Evolutionary conservation across 2,888 invertebrate species (phyloP).

Genomic region (Agrotis segetum): DNA sequence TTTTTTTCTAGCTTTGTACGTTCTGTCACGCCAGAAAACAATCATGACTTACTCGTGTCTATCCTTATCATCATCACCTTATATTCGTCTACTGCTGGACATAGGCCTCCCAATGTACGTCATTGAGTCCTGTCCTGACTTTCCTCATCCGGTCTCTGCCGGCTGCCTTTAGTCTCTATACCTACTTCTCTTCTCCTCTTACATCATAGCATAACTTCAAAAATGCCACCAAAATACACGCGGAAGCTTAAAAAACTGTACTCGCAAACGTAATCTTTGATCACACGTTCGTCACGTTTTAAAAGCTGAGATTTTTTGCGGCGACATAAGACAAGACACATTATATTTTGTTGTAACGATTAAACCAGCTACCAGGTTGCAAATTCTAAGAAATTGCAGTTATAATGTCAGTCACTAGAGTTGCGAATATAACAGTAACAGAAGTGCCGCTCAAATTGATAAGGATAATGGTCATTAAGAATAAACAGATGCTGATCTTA

Average conservation of each 20-base stretch:
- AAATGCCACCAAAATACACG: background rate
- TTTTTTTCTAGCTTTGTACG: background rate
- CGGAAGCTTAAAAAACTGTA: constrained; percentile 6
- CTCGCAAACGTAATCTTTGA: constrained; percentile 28
- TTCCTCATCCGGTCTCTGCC: too few relatives aligned
- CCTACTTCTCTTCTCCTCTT: too few relatives aligned
- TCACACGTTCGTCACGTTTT: constrained; percentile 27
- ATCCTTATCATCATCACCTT: background rate
- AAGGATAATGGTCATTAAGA: background rate
- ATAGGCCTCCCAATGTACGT: too few relatives aligned
- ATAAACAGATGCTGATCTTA: background rate
- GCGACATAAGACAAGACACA: constrained; percentile 9
- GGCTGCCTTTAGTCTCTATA: too few relatives aligned
- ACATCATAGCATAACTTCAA: background rate
- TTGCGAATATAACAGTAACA: constrained; percentile 8
- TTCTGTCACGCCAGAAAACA: background rate
- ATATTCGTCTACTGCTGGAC: too few relatives aligned
- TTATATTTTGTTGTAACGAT: constrained; percentile 32
- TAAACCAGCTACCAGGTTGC: constrained; percentile 42
- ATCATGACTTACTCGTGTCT: background rate
- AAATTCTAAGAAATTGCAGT: constrained; percentile 54
- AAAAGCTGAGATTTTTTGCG: constrained; percentile 11
- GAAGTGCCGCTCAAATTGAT: constrained; percentile 24
- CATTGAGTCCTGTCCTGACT: too few relatives aligned
- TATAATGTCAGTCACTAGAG: constrained; percentile 38